phyloP scores from a whole-genome alignment of 2,797 vertebrate genomes.

The Propithecus perrieri region DNA sequence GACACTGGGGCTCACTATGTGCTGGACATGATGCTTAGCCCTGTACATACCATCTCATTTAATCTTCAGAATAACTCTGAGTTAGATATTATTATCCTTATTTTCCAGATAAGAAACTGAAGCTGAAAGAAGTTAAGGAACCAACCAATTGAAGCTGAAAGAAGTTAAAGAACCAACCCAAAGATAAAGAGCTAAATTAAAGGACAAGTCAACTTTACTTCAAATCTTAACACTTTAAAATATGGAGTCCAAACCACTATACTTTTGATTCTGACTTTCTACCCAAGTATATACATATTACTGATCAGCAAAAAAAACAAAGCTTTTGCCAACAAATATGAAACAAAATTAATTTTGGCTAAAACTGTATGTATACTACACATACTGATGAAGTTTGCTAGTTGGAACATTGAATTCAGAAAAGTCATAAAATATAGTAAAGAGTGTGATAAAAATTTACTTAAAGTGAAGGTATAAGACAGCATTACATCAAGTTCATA shows the following conservation, averaged over 20 bases:
- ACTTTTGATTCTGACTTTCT: background rate
- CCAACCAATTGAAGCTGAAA: background rate
- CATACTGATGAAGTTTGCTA: background rate
- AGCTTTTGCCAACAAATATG: background rate
- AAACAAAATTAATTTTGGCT: background rate
- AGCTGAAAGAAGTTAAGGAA: background rate
- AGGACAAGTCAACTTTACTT: background rate
- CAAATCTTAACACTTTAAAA: constrained; percentile 5
- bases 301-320: background rate
- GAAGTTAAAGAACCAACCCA: background rate
- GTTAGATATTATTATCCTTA: background rate
- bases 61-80: background rate
- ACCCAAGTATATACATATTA: background rate
- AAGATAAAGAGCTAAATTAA: no score
- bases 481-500: background rate
- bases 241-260: background rate
- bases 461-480: background rate
- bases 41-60: background rate
- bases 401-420: background rate
- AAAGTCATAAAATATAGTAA: background rate
- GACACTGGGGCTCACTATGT: background rate
- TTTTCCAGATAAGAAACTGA: background rate
- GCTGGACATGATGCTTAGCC: background rate
- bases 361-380: rapidly evolving
- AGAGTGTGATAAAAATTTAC: background rate